Conservation (phyloP, 2,888 invertebrate species). For the Lepidocyrtoides sp. region DNA sequence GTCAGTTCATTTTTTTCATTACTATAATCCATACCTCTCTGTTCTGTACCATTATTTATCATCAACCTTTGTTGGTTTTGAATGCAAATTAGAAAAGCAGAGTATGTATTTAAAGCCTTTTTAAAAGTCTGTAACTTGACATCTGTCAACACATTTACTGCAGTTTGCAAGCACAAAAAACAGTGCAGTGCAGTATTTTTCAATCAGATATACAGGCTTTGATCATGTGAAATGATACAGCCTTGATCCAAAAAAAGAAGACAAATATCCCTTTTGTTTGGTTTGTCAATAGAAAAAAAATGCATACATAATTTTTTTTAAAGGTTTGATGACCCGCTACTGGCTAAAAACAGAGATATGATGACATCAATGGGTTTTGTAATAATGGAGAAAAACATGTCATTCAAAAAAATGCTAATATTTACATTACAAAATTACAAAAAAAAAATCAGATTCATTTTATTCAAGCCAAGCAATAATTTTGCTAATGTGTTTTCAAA, state of each 20-base stretch:
- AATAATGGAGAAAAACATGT: not conserved
- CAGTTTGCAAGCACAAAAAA: too few species aligned
- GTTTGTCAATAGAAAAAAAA: not conserved
- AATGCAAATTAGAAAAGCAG: constrained; percentile 1
- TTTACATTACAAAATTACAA: not conserved
- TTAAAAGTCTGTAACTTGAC: not conserved
- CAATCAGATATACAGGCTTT: not conserved
- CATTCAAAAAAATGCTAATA: not conserved
- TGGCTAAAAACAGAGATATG: not conserved
- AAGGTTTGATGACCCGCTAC: not conserved
- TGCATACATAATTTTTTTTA: not conserved
- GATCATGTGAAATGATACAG: not conserved
- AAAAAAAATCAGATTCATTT: not conserved
- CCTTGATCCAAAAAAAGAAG: not conserved
- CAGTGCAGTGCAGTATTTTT: not conserved
- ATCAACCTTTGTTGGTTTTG: not conserved
- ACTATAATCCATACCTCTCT: not conserved
- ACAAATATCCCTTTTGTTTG: not conserved
- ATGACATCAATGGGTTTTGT: too few species aligned
- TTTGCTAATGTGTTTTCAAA: not conserved
- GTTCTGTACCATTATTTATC: not conserved
- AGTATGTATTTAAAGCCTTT: not conserved
- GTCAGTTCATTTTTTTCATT: not conserved
- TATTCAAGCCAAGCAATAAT: not conserved
- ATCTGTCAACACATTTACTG: not conserved